Evolutionary conservation across 2,113 vertebrate species (phyloP).

Genomic region (Proteles cristata): DNA sequence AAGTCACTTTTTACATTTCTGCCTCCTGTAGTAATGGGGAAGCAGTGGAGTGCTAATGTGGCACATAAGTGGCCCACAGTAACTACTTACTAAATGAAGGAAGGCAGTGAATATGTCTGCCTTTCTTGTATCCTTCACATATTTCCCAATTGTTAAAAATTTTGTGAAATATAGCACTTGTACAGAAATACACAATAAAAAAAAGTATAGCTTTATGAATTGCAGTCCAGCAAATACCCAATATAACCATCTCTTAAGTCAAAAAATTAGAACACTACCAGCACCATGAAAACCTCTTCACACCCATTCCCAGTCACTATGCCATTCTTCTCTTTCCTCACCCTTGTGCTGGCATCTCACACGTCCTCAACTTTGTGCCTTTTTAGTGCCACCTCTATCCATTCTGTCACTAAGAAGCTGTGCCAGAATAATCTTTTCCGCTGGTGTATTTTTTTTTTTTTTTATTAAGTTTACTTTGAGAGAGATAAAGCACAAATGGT

Average conservation of each 20-base stretch:
- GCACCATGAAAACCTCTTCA: not conserved
- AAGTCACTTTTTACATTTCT: not conserved
- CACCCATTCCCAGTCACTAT: not conserved
- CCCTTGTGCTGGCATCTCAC: not conserved
- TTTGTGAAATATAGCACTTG: not conserved
- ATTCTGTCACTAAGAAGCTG: not conserved
- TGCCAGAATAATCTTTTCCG: not conserved
- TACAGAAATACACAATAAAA: not conserved
- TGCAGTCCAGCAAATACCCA: not conserved
- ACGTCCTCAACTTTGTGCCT: not conserved
- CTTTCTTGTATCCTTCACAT: not conserved
- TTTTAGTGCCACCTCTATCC: not conserved
- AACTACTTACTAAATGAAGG: not conserved
- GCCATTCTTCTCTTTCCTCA: not conserved
- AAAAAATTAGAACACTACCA: not conserved
- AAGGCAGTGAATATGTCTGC: not conserved
- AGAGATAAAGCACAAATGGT: no score
- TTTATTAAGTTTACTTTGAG: no score
- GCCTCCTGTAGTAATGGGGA: not conserved
- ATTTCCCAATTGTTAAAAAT: not conserved
- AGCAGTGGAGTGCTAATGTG: not conserved
- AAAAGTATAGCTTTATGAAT: not conserved
- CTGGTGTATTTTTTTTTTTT: not conserved
- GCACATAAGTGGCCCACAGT: not conserved
- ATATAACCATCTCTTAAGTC: not conserved